A percentile compares a stretch with the other conserved stretches of the same genome.
These are phyloP conservation scores for Crenichthys baileyi DNA, from an alignment of 2,797 vertebrate species.

Conservation along the genomic window DNA sequence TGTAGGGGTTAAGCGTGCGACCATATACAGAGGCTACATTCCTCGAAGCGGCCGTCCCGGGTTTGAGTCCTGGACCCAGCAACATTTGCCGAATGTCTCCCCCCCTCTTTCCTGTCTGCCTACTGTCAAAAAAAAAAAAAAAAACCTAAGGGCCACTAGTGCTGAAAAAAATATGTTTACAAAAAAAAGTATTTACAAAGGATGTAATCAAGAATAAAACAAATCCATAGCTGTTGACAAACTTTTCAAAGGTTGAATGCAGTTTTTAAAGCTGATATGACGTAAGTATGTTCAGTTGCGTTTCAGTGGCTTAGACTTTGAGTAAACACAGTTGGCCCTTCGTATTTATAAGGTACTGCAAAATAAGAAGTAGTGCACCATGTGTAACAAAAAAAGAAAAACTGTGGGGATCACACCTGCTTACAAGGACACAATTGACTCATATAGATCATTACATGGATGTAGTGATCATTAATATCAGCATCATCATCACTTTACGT, in stretches of 20 bases:
- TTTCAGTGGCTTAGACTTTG: constrained; percentile 28
- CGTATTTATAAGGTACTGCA: constrained; percentile 79
- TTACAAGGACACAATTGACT: constrained; percentile 4
- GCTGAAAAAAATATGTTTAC: too few relatives aligned
- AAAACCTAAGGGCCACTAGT: too few relatives aligned
- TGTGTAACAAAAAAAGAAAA: constrained; percentile 56
- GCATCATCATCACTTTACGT: not conserved
- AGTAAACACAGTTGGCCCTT: constrained; percentile 21
- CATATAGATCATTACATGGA: not conserved
- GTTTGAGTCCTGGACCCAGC: too few relatives aligned
- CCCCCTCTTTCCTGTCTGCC: too few relatives aligned
- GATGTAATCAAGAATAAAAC: not conserved
- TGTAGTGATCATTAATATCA: not conserved
- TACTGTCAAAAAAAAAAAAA: too few relatives aligned
- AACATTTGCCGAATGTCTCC: too few relatives aligned
- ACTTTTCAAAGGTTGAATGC: not conserved
- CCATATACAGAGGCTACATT: too few relatives aligned
- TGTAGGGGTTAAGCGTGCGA: too few relatives aligned
- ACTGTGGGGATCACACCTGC: constrained; percentile 36
- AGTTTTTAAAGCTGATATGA: not conserved
- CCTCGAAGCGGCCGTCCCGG: too few relatives aligned
- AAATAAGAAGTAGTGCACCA: constrained; percentile 71
- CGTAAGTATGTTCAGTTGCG: constrained; percentile 1
- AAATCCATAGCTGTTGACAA: not conserved
- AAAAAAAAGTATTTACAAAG: too few relatives aligned